Base-by-base conservation (phyloP, 2,888 invertebrate genomes). In the Xiphydria camelus region DNA sequence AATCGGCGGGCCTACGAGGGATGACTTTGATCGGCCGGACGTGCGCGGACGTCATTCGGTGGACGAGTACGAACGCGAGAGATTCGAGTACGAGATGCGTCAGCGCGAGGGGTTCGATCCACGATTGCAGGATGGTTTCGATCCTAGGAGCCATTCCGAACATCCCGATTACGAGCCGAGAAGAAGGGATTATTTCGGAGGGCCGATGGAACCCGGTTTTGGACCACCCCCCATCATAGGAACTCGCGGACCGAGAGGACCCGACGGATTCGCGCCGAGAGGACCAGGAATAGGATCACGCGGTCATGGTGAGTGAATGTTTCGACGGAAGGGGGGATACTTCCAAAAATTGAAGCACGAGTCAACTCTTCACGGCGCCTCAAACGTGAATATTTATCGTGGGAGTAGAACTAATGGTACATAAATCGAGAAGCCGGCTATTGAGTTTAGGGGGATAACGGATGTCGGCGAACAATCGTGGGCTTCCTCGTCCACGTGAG, bases 181-280 rank as follows among this genome's bases (percentile, higher is more conserved):
- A 35, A 64, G 73, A 37, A 53, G 75, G 46, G 75, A 76, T 6
- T 74, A 69, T 46, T 75, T 74, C 49, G 68, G 66, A 35, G 65
- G 63, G 17, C 67, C 68, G 2, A 66, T 73, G 50, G 71, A 70
- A 9, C 61, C 64, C n/a, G 64, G 64, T 2, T 68, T 53, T 53
- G 71, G 69, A 21, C 70, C 66, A 44, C 68, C 65, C 1, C 68
- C 63, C 4, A 71, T 76, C 66, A 70, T 76, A 68, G 68, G 68
- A n/a, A 64, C 64, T 0, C 58, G 73, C 43, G 73, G 73, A 19
- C 73, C 73, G 1, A 61, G 72, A 45, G 67, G 70, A 9, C 70
- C 71, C 2, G 75, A 76, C 15, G 68, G 65, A 5, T 76, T 74
- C 47, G 75, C 72, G 19, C 72, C 75, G 2, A 63, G 76, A 34